Percentiles rank a stretch among this genome's conserved stretches.
These are phyloP conservation scores for Liposcelis brunnea DNA, from an alignment of 2,888 invertebrate genomes.

Conservation along the genomic window DNA sequence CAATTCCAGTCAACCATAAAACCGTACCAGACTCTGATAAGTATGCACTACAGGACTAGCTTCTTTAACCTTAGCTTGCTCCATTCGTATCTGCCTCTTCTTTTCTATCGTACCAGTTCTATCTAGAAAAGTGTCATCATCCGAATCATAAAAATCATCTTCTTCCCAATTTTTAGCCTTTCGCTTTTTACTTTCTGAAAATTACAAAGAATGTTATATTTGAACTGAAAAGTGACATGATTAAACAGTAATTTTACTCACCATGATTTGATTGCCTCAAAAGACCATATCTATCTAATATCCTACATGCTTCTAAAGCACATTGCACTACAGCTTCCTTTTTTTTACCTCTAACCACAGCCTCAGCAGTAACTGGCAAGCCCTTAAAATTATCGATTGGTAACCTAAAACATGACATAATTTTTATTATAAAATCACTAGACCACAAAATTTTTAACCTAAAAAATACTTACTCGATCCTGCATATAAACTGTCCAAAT, in stretches of 20 bases:
- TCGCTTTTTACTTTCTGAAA: constrained; percentile 58
- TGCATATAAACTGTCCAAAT: constrained; percentile 70
- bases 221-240: constrained; percentile 1
- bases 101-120: constrained; percentile 81
- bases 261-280: constrained; percentile 75
- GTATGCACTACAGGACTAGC: neutral
- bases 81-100: constrained; percentile 65
- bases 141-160: constrained; percentile 84
- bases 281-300: constrained; percentile 74
- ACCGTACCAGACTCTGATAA: neutral
- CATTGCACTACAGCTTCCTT: constrained; percentile 87
- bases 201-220: constrained; percentile 7
- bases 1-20: no score
- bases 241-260: constrained; percentile 23
- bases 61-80: constrained; percentile 23
- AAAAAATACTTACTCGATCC: constrained; percentile 33
- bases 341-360: constrained; percentile 76
- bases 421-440: constrained; percentile 3
- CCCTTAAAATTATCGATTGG: constrained; percentile 67
- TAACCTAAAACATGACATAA: constrained; percentile 34
- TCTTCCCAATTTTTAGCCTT: constrained; percentile 64
- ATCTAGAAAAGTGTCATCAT: constrained; percentile 91
- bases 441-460: neutral
- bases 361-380: constrained; percentile 64
- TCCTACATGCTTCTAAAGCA: constrained; percentile 85